Evolutionary conservation across 23 tunicate species (phyloP).

Genomic region (Phallusia fumigata): DNA sequence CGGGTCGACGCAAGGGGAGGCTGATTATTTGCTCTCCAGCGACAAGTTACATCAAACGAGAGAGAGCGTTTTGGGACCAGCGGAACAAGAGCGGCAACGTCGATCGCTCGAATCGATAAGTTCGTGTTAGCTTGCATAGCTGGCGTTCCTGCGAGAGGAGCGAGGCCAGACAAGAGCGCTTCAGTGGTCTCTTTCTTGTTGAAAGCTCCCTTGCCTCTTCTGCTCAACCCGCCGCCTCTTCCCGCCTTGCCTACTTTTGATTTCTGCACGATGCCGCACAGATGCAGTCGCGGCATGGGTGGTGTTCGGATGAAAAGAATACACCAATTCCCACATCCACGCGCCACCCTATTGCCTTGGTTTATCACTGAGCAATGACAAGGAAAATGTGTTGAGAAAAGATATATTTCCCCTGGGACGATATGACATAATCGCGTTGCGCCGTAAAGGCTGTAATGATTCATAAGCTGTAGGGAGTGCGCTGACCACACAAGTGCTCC

Average conservation of each 20-base stretch:
- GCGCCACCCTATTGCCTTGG: no score
- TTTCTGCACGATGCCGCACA: background rate
- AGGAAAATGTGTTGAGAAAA: no score
- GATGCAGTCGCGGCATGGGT: background rate
- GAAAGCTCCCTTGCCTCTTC: no score
- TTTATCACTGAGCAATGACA: no score
- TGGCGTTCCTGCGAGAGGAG: constrained; percentile 7
- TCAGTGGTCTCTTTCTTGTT: background rate
- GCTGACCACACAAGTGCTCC: background rate
- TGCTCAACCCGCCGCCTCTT: no score
- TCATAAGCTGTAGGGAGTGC: background rate
- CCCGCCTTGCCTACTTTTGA: no score
- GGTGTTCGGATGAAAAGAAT: background rate
- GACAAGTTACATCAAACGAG: background rate
- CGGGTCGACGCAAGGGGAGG: background rate
- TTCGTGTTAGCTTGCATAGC: constrained; percentile 4
- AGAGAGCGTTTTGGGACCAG: background rate
- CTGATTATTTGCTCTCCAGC: background rate
- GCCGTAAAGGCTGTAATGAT: background rate
- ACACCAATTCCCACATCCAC: no score
- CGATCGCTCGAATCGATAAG: constrained; percentile 11
- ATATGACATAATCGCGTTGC: constrained; percentile 1
- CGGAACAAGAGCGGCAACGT: background rate
- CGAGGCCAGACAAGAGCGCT: background rate
- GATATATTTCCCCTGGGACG: background rate